Conservation (phyloP, 2,113 vertebrate genomes). For the Forbesichthys papilliferus region DNA sequence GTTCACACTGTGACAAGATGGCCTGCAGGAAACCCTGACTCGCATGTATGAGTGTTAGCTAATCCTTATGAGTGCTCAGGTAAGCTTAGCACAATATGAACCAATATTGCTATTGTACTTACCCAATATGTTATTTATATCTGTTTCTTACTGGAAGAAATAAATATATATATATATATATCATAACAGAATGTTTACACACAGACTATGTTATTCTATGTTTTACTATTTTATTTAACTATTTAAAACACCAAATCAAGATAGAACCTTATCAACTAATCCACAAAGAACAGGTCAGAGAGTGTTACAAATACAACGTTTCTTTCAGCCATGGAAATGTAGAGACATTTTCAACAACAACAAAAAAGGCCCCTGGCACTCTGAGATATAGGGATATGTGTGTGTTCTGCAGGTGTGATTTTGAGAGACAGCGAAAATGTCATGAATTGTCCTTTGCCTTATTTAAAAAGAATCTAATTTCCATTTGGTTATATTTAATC, state of each 20-base stretch:
- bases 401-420: conserved; percentile 12
- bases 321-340: conserved; percentile 32
- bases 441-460: conserved; percentile 37
- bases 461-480: conserved; percentile 35
- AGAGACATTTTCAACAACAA: conserved; percentile 40
- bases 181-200: no score
- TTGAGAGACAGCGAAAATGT: conserved; percentile 36
- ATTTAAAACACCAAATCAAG: conserved; percentile 26
- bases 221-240: no score
- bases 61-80: no score
- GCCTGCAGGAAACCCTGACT: not conserved
- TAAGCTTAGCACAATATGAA: no score
- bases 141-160: no score
- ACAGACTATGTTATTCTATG: no score
- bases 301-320: conserved; percentile 30
- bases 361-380: conserved; percentile 47
- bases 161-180: no score
- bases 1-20: conserved; percentile 27
- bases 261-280: conserved; percentile 40
- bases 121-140: no score
- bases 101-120: no score
- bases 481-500: conserved; percentile 26
- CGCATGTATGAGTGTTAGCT: not conserved
- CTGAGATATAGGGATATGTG: conserved; percentile 22
- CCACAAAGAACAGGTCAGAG: conserved; percentile 31